Percentiles rank a stretch among this genome's conserved stretches.
Evolutionary conservation across 1,140 invertebrate species (phyloP).

Genomic region (Bombus consobrinus): DNA sequence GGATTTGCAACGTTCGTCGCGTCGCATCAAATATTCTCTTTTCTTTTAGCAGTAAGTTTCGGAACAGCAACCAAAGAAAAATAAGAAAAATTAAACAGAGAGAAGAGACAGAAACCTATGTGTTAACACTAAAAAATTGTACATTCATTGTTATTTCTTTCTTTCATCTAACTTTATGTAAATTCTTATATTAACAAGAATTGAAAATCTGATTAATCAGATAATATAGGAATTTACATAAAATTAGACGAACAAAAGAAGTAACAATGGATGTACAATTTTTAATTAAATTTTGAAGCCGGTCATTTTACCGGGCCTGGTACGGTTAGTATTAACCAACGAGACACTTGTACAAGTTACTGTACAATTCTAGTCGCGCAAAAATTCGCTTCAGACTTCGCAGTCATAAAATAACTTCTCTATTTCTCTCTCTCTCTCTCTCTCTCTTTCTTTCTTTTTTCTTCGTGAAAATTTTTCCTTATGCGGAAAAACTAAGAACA

Average conservation of each 20-base stretch:
- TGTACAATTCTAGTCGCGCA: conserved; percentile 19
- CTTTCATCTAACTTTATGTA: too few species aligned
- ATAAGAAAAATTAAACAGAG: neutral
- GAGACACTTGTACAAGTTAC: neutral
- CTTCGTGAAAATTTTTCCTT: neutral
- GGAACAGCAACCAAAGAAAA: neutral
- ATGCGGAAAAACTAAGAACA: neutral
- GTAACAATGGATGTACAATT: too few species aligned
- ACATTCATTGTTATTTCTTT: too few species aligned
- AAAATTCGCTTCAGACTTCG: conserved; percentile 6
- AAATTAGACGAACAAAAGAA: too few species aligned
- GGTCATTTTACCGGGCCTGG: too few species aligned
- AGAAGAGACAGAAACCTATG: neutral
- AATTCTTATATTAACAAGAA: too few species aligned
- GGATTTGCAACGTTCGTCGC: neutral
- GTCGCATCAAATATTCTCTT: neutral
- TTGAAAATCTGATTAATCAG: too few species aligned
- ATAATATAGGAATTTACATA: too few species aligned
- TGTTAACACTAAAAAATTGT: neutral
- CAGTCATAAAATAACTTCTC: conserved; percentile 22
- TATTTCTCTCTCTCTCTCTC: too few species aligned
- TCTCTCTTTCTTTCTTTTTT: neutral
- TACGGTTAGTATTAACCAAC: neutral
- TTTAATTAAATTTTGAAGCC: too few species aligned
- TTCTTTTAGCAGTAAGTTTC: neutral